These are phyloP conservation scores for Timema cristinae DNA, from an alignment of 2,888 invertebrate genomes.

Conservation along the genomic window DNA sequence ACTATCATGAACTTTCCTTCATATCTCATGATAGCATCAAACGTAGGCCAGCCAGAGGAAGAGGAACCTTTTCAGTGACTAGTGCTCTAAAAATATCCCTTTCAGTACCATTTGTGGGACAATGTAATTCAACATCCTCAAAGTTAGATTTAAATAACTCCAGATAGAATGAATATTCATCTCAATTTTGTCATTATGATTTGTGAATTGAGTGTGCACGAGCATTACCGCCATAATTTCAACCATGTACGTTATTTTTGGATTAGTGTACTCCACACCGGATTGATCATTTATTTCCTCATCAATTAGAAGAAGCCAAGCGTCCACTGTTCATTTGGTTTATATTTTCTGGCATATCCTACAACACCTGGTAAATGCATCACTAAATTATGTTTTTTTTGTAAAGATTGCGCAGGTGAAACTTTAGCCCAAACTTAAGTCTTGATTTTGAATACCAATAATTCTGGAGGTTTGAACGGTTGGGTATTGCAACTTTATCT, in stretches of 20 bases:
- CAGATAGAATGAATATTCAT: conserved; percentile 5
- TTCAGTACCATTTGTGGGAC: conserved; percentile 8
- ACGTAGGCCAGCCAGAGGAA: conserved; percentile 8
- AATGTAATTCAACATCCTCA: no score
- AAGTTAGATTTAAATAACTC: no score
- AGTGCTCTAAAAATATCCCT: conserved; percentile 13
- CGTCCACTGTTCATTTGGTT: not conserved
- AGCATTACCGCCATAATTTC: conserved; percentile 10
- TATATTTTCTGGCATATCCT: conserved; percentile 7
- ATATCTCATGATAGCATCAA: conserved; percentile 3
- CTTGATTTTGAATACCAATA: conserved; percentile 9
- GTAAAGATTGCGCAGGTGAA: not conserved
- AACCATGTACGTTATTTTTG: no score
- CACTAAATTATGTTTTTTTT: not conserved
- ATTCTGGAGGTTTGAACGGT: not conserved
- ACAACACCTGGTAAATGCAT: conserved; percentile 8
- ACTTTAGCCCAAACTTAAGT: conserved; percentile 11
- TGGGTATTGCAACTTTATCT: not conserved
- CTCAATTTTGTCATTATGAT: conserved; percentile 8
- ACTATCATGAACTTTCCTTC: conserved; percentile 3
- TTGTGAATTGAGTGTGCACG: conserved; percentile 2
- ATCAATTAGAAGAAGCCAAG: no score
- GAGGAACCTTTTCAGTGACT: conserved; percentile 14
- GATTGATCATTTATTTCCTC: no score
- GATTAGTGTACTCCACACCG: no score